Evolutionary conservation across 2,888 invertebrate species (phyloP).

Genomic region (Miltochrista miniata): DNA sequence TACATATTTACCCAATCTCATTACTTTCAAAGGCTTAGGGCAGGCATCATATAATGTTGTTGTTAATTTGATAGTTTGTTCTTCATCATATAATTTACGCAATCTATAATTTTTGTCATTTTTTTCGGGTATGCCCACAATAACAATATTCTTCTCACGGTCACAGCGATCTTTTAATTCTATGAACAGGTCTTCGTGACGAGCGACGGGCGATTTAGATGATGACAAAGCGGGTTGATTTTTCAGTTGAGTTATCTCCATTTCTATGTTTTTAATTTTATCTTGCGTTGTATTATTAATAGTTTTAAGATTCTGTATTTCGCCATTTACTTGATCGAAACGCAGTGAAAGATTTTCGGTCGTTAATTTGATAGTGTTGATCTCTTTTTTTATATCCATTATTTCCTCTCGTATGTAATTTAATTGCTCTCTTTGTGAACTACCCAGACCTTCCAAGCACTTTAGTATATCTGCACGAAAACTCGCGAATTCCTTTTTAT

Average conservation of each 20-base stretch:
- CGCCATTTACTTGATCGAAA: background rate
- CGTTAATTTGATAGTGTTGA: background rate
- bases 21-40: too few species aligned
- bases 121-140: background rate
- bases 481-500: too few species aligned
- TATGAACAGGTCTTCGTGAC: too few species aligned
- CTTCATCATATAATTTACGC: background rate
- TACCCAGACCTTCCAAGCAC: background rate
- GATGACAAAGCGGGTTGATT: too few species aligned
- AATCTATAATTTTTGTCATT: background rate
- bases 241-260: too few species aligned
- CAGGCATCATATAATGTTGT: too few species aligned
- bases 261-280: constrained; percentile 13
- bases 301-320: background rate
- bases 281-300: constrained; percentile 9
- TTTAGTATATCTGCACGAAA: too few species aligned
- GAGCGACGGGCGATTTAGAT: too few species aligned
- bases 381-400: background rate
- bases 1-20: too few species aligned
- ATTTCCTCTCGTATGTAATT: background rate
- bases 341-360: background rate
- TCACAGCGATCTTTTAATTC: too few species aligned
- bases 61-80: too few species aligned
- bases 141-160: too few species aligned
- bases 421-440: background rate